A percentile compares a stretch with the other conserved stretches of the same genome.
These are phyloP conservation scores for Melanostoma mellinum DNA, from an alignment of 2,888 invertebrate genomes.

Conservation along the genomic window DNA sequence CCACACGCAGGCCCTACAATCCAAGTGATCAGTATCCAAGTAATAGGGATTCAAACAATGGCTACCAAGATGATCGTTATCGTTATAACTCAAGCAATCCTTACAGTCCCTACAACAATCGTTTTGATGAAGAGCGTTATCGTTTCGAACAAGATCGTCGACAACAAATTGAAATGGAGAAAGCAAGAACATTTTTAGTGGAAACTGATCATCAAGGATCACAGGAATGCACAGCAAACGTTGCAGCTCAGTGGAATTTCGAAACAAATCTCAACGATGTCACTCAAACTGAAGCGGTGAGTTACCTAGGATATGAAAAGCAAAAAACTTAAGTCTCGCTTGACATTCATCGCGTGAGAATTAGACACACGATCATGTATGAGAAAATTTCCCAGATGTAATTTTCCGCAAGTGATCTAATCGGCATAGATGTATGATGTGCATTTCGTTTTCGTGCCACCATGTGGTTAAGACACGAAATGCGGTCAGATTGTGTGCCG, in stretches of 20 bases:
- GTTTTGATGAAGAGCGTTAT: conserved; percentile 82
- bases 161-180: conserved; percentile 80
- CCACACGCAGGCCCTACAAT: conserved; percentile 68
- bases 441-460: conserved; percentile 40
- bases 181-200: conserved; percentile 84
- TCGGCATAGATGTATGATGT: conserved; percentile 17
- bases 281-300: conserved; percentile 92
- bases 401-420: conserved; percentile 62
- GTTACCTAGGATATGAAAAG: conserved; percentile 79
- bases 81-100: conserved; percentile 75
- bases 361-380: conserved; percentile 39
- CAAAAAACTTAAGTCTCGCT: conserved; percentile 28
- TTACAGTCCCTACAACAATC: conserved; percentile 78
- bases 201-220: conserved; percentile 90
- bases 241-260: conserved; percentile 94
- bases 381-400: conserved; percentile 60
- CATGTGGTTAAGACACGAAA: conserved; percentile 60
- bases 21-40: conserved; percentile 65
- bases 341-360: conserved; percentile 69
- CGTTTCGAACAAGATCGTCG: conserved; percentile 82
- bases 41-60: conserved; percentile 66
- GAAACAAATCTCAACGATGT: conserved; percentile 93
- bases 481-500: conserved; percentile 47
- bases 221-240: conserved; percentile 91
- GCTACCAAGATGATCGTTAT: conserved; percentile 27